These are phyloP conservation scores for Canis aureus DNA, from an alignment of 2,113 vertebrate species.

Conservation along the genomic window DNA sequence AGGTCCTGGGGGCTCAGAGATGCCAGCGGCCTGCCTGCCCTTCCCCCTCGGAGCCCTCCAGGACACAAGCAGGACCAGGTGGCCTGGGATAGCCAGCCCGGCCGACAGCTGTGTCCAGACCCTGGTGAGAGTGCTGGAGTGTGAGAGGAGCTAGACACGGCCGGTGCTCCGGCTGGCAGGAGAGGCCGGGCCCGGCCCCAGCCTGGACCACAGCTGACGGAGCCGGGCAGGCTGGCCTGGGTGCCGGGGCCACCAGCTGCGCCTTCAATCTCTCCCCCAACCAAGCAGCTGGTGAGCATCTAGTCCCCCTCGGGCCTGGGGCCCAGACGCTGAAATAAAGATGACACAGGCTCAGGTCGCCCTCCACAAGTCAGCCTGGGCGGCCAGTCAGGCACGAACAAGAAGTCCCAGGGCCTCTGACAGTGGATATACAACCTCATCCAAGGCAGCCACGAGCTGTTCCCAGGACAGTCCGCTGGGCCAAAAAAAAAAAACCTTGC, in stretches of 20 bases:
- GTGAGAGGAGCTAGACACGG: conserved; percentile 27
- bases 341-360: not conserved
- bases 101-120: conserved; percentile 56
- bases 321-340: not conserved
- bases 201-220: not conserved
- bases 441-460: not conserved
- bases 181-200: fast-evolving
- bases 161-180: not conserved
- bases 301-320: not conserved
- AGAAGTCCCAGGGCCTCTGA: not conserved
- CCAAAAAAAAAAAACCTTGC: conserved; percentile 9
- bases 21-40: not conserved
- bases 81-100: not conserved
- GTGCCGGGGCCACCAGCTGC: not conserved
- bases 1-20: not conserved
- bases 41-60: not conserved
- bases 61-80: not conserved
- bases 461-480: not conserved
- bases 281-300: conserved; percentile 33
- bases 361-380: not conserved
- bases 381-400: not conserved
- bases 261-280: not conserved
- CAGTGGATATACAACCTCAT: too few species aligned
- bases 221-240: not conserved
- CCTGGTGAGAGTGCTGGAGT: not conserved